These are phyloP conservation scores for Cheilosia soror DNA, from an alignment of 2,888 invertebrate genomes.

Conservation along the genomic window DNA sequence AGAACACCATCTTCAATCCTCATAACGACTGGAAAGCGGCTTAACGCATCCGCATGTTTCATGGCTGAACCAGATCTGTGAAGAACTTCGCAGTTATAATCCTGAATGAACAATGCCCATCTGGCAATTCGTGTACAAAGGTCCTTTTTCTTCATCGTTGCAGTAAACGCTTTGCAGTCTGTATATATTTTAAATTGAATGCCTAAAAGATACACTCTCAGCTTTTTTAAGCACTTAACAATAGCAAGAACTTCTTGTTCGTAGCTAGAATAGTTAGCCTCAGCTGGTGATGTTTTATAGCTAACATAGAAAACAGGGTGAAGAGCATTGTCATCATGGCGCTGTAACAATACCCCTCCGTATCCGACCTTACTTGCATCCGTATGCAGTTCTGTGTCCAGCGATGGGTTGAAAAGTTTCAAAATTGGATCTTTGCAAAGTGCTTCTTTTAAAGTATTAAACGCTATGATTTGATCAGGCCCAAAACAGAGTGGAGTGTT, in stretches of 20 bases:
- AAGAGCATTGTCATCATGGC: constrained; percentile 11
- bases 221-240: constrained; percentile 70
- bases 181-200: constrained; percentile 28
- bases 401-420: constrained; percentile 60
- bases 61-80: constrained; percentile 38
- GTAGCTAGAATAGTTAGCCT: constrained; percentile 22
- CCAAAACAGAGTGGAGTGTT: constrained; percentile 14
- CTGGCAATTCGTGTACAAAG: constrained; percentile 47
- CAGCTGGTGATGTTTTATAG: constrained; percentile 10
- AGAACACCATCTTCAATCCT: constrained; percentile 30
- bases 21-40: constrained; percentile 30
- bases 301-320: constrained; percentile 24
- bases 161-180: constrained; percentile 53
- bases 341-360: constrained; percentile 6
- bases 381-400: constrained; percentile 73
- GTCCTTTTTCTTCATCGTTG: constrained; percentile 44
- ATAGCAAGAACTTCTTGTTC: constrained; percentile 76
- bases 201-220: constrained; percentile 73
- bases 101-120: constrained; percentile 52
- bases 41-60: constrained; percentile 50
- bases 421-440: constrained; percentile 70
- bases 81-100: constrained; percentile 39
- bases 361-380: constrained; percentile 65
- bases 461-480: constrained; percentile 20
- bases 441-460: constrained; percentile 10